Base-by-base conservation (phyloP, 2,888 invertebrate genomes). In the Apamea anceps region DNA sequence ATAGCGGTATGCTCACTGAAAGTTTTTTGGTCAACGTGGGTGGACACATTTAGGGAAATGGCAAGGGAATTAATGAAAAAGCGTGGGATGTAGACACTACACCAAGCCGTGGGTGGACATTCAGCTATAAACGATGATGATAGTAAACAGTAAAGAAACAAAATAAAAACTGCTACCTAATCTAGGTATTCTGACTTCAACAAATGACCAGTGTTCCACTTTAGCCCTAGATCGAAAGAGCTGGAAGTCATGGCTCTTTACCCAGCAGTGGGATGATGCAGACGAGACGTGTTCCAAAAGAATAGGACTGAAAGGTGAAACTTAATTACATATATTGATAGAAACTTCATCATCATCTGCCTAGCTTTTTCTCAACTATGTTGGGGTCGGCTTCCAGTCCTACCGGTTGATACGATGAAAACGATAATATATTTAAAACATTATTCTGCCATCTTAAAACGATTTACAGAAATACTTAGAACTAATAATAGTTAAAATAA, bases 31-130 rank as follows among this genome's bases (percentile, higher is more conserved):
- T 18, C 12, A 8, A 28, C 5, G 80, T 80, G 54, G 75, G 82
- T 57, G 67, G 68, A 68, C 37, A 60, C 51, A 72, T 48, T 75
- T 21, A n/a, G 21, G 63, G 42, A 72, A 63, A 51, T 63, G 51
- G 57, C 63, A 70, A 32, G 28, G 68, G n/a, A 37, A 79, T 79
- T 25, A 12, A 73, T 60, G 21, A n/a, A 70, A 25, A 32, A 28
- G 80, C 60, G 72, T 82, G 70, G 84, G 84, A 45, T 25, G 42
- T 21, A 67, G 48, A 51, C n/a, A n/a, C 25, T 51, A n/a, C 62
- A 57, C 32, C 18, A 8, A 71, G 15, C n/a, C 32, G 68, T 84
- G 72, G 84, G 82, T 63, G 68, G 79, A 72, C 57, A 72, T 72
- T 80, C 45, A n/a, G 5, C 42, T 63, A 32, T 63, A 72, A 72